Evolutionary conservation across 2,113 vertebrate species (phyloP).

Genomic region (Saguinus midas): DNA sequence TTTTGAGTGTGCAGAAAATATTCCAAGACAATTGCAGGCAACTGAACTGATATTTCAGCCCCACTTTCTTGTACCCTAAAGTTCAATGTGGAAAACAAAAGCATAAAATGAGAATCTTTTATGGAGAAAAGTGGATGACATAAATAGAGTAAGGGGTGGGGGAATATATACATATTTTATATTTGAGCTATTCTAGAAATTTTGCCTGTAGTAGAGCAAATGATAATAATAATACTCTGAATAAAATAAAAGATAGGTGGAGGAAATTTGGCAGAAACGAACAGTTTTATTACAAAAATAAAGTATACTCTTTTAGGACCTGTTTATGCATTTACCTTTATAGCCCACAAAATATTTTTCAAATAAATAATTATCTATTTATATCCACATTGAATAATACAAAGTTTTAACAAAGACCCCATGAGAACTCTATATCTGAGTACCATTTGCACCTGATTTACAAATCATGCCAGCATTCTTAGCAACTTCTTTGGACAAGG

Average conservation of each 20-base stretch:
- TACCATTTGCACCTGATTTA: neutral
- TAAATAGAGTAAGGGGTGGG: fast-evolving
- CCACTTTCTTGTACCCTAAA: neutral
- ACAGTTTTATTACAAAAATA: neutral
- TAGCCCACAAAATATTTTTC: neutral
- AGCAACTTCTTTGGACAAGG: neutral
- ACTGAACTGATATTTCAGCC: neutral
- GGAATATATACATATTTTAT: neutral
- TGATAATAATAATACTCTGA: neutral
- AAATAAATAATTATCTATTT: neutral
- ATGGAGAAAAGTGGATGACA: neutral
- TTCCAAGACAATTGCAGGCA: neutral
- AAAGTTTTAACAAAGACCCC: neutral
- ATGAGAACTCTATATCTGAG: neutral
- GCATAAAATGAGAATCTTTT: neutral
- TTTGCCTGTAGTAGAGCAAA: neutral
- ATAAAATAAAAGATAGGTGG: neutral
- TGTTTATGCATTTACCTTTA: neutral
- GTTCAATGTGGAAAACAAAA: neutral
- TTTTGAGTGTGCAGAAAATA: neutral
- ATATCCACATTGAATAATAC: neutral
- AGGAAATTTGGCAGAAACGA: neutral
- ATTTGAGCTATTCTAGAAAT: neutral
- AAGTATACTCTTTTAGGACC: neutral
- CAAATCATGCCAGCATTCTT: neutral